Evolutionary conservation across 2,113 vertebrate genomes (phyloP).

Genomic region (Etia nguti): DNA sequence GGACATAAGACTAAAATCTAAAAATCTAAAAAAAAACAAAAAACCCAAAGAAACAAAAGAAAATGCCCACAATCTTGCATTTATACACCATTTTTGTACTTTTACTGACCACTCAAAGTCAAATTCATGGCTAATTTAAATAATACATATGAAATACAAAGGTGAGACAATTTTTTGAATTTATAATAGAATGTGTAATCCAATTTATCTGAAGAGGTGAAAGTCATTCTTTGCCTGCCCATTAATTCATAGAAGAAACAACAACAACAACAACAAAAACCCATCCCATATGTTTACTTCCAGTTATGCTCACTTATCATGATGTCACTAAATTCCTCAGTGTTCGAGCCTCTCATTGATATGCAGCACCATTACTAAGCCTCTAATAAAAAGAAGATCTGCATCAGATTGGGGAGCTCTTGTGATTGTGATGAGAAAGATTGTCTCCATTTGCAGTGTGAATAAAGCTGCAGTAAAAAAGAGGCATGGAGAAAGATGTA

Average conservation of each 20-base stretch:
- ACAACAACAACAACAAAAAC: background rate
- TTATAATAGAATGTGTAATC: too few species aligned
- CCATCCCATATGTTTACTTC: background rate
- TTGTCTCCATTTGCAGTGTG: background rate
- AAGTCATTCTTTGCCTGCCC: background rate
- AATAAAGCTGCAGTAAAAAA: background rate
- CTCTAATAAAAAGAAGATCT: background rate
- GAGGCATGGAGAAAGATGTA: background rate
- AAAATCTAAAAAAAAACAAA: too few species aligned
- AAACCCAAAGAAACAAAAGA: too few species aligned
- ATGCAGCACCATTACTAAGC: background rate
- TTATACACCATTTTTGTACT: too few species aligned
- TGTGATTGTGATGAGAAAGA: slow-evolving; percentile 8
- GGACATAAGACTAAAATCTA: too few species aligned
- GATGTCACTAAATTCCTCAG: background rate
- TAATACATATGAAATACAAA: too few species aligned
- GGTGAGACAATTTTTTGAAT: too few species aligned
- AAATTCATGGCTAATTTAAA: too few species aligned
- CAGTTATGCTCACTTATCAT: background rate
- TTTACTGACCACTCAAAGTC: too few species aligned
- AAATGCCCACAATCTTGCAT: too few species aligned
- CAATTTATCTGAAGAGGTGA: too few species aligned
- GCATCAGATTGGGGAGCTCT: background rate
- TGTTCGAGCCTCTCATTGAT: background rate
- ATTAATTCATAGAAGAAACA: background rate